Evolutionary conservation across 2,797 vertebrate genomes (phyloP).

Genomic region (Lacerta agilis): DNA sequence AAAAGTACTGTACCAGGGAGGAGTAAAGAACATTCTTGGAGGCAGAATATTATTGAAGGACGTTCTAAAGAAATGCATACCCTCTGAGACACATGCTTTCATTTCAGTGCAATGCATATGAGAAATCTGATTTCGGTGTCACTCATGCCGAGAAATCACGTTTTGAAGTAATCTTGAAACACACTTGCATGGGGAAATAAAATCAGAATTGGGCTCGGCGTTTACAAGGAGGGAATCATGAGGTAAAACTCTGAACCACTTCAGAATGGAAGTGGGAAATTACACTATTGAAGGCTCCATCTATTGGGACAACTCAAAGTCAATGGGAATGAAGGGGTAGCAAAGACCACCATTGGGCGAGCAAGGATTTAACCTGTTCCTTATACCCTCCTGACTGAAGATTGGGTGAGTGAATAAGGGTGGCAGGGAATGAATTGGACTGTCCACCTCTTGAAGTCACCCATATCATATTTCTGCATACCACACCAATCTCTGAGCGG

Average conservation of each 20-base stretch:
- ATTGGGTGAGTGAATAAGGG: neutral
- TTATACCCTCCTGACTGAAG: neutral
- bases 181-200: neutral
- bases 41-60: neutral
- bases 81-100: neutral
- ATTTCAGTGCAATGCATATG: neutral
- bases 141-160: neutral
- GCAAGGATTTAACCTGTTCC: neutral
- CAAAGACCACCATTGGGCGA: neutral
- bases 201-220: neutral
- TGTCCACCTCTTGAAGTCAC: neutral
- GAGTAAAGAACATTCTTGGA: conserved; percentile 10
- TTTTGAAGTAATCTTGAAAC: neutral
- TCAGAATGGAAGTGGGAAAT: neutral
- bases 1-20: neutral
- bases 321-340: neutral
- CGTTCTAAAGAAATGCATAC: neutral
- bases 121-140: neutral
- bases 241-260: neutral
- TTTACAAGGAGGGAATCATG: neutral
- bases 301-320: neutral
- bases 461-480: neutral
- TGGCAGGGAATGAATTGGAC: neutral
- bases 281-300: neutral
- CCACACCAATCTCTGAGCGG: neutral